A percentile compares a stretch with the other conserved stretches of the same genome.
Evolutionary conservation across 2,113 vertebrate genomes (phyloP).

Genomic region (Xiphorhynchus elegans): DNA sequence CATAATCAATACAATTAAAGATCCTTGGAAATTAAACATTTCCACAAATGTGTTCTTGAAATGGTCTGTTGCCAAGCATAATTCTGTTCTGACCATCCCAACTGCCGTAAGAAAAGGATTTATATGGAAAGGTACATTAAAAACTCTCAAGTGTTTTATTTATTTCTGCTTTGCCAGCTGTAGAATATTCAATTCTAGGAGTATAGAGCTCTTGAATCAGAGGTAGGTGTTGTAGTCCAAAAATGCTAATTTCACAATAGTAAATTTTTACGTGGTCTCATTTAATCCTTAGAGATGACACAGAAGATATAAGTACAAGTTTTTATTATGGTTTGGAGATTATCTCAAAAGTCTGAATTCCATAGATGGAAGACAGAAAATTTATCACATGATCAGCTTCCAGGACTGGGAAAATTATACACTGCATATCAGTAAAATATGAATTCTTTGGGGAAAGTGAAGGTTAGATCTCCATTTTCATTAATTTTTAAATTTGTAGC

Average conservation of each 20-base stretch:
- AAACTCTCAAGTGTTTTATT: background rate
- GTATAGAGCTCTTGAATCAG: background rate
- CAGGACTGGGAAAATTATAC: background rate
- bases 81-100: background rate
- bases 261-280: fast-evolving
- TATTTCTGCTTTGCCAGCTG: background rate
- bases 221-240: background rate
- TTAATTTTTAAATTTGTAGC: background rate
- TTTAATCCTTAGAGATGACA: background rate
- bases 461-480: background rate
- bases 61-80: background rate
- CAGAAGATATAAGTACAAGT: background rate
- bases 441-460: background rate
- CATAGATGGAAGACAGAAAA: background rate
- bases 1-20: background rate
- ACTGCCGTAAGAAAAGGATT: background rate
- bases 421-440: background rate
- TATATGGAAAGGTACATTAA: background rate
- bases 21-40: background rate
- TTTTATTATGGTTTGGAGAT: background rate
- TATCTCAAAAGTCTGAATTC: background rate
- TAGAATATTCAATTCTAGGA: background rate
- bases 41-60: background rate
- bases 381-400: background rate
- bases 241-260: background rate